Evolutionary conservation across 2,113 vertebrate genomes (phyloP), one percentile per base, ranked within the genome.

Genomic region (Sphaerodactylus townsendi): DNA sequence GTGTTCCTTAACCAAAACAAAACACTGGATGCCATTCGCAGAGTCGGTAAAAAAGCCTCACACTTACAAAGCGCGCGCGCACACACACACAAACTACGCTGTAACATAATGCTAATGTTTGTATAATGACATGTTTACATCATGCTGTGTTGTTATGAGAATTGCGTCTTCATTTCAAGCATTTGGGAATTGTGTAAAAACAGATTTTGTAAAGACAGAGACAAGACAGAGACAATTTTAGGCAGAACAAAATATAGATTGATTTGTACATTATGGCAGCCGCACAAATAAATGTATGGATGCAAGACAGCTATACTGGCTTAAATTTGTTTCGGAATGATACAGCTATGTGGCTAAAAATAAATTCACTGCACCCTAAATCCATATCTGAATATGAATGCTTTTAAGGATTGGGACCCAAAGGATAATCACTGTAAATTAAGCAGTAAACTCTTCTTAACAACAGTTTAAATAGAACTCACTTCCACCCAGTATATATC

Each of bases 1-100:
- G 48, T 80, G 70, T 89, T 93, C 84, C 82, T 87, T 85, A 91
- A 87, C 69, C 74, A 74, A 86, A 89, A 77, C 88, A 78, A 68
- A 44, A 44, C 56, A 86, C 35, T 59, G 65, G 59, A 80, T 80
- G n/a, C 15, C 81, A 75, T 84, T 77, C 78, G 39, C 56, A 89
- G 82, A 72, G 72, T 76, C 13, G 17, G 33, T 2, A 17, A 78
- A 56, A 64, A 64, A 73, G 59, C 37, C 33, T 50, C 78, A 37
- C 44, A 28, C 5, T 25, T 30, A 41, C 17, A 2, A 79, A 25
- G 7, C 56, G 25, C 2, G 1, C 11, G 5, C 2, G 3, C 46
- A 68, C 62, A 50, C 19, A 25, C 2, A 14, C 37, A 53, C 14
- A 1, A 77, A 14, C 7, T 7, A 56, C 50, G 15, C 30, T 71